Evolutionary conservation across 1,140 invertebrate genomes (phyloP).

Genomic region (Cyphomyrmex costatus): DNA sequence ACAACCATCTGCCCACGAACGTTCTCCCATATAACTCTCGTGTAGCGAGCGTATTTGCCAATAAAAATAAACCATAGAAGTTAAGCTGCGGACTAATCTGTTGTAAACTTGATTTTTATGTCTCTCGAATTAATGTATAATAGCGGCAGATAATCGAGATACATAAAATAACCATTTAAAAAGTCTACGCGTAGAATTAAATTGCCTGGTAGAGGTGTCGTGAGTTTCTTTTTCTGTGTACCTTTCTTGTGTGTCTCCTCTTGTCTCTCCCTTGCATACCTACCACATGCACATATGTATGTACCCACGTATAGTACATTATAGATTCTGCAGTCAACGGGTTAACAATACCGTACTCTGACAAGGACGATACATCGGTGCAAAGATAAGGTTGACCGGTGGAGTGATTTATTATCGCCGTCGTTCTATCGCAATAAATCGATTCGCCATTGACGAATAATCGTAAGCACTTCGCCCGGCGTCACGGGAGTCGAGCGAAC

Average conservation of each 20-base stretch:
- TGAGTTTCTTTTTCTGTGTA: neutral
- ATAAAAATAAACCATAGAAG: constrained; percentile 42
- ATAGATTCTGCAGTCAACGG: constrained; percentile 61
- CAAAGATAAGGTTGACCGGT: constrained; percentile 56
- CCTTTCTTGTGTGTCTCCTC: neutral
- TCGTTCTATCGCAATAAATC: constrained; percentile 57
- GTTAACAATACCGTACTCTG: constrained; percentile 59
- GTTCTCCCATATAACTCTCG: constrained; percentile 31
- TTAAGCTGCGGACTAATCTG: constrained; percentile 25
- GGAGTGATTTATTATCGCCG: constrained; percentile 57
- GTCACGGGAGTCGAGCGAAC: neutral
- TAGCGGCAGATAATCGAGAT: neutral
- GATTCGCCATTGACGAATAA: constrained; percentile 60
- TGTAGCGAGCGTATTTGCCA: constrained; percentile 34
- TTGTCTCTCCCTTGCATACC: neutral
- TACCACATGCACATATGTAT: neutral
- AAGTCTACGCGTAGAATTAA: constrained; percentile 6
- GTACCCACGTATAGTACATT: constrained; percentile 29
- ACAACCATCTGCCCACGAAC: constrained; percentile 56
- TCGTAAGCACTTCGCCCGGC: constrained; percentile 50
- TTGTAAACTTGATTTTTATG: constrained; percentile 31
- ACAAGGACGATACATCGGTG: constrained; percentile 59
- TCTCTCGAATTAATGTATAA: constrained; percentile 23
- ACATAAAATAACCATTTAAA: neutral
- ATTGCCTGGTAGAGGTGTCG: neutral